Conservation (phyloP, 92 coral and sea anemone species). For the Zoanthus solanderi region DNA sequence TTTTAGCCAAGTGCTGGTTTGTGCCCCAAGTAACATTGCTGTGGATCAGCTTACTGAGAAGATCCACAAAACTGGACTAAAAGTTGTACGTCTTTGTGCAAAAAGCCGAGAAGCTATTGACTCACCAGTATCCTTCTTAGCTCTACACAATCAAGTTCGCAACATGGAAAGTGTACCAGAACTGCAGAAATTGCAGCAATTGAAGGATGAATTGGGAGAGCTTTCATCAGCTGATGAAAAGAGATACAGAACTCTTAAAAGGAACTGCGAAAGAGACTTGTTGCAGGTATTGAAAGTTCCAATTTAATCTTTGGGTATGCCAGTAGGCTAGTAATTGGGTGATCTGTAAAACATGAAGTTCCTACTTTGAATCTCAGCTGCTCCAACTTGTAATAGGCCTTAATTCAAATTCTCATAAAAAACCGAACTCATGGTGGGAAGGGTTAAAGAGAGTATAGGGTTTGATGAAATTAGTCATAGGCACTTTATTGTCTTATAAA, state of each 20-base stretch:
- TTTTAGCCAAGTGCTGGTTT: slow-evolving; percentile 93
- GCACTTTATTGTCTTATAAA: neutral
- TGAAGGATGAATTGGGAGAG: slow-evolving; percentile 99
- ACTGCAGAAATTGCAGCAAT: slow-evolving; percentile 96
- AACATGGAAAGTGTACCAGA: slow-evolving; percentile 99
- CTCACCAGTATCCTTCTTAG: slow-evolving; percentile 98
- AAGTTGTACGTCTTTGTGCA: slow-evolving; percentile 99
- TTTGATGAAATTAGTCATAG: too few relatives aligned
- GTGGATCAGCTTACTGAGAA: slow-evolving; percentile 99
- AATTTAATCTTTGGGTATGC: too few relatives aligned
- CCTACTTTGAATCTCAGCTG: too few relatives aligned
- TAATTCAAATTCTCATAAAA: too few relatives aligned
- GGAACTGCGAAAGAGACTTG: slow-evolving; percentile 97
- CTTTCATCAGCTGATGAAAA: slow-evolving; percentile 99
- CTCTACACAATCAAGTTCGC: slow-evolving; percentile 98
- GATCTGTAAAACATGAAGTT: too few relatives aligned
- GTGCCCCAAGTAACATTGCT: slow-evolving; percentile 99
- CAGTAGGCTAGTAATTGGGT: too few relatives aligned
- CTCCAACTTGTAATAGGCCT: too few relatives aligned
- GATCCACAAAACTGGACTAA: slow-evolving; percentile 98
- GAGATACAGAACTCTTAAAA: slow-evolving; percentile 95
- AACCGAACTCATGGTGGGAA: too few relatives aligned
- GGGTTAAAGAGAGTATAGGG: too few relatives aligned
- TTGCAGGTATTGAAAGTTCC: slow-evolving; percentile 75
- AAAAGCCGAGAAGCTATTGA: slow-evolving; percentile 99